Conservation (phyloP, 2,797 vertebrate species). For the Schizopygopsis pylzovi region DNA sequence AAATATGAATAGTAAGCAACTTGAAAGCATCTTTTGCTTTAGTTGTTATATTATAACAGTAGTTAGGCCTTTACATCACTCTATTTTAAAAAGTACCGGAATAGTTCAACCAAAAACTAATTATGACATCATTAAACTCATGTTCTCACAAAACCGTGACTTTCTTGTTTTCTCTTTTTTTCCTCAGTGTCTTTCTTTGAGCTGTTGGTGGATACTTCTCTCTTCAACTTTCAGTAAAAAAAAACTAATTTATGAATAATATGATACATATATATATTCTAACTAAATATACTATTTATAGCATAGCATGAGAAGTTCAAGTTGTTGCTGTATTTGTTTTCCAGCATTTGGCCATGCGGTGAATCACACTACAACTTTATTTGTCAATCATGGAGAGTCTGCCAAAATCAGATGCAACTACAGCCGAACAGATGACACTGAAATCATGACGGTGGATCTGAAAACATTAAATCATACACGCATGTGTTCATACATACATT, state of each 20-base stretch:
- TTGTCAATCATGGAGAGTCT: conserved; percentile 13
- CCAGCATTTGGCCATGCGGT: not conserved
- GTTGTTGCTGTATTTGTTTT: not conserved
- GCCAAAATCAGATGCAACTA: conserved; percentile 34
- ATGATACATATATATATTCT: not conserved
- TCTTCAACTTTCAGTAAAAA: conserved; percentile 21
- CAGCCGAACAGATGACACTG: not conserved
- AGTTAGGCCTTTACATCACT: not conserved
- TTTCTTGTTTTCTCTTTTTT: not conserved
- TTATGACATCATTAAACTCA: not conserved
- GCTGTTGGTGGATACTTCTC: not conserved
- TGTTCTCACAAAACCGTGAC: not conserved
- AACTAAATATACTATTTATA: not conserved
- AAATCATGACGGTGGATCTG: not conserved
- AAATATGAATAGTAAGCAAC: not conserved
- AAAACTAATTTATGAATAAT: not conserved
- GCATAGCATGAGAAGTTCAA: not conserved
- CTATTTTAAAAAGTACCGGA: not conserved
- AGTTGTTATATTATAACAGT: not conserved
- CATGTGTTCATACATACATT: conserved; percentile 14
- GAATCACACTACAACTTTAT: not conserved
- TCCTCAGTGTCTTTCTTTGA: conserved; percentile 10
- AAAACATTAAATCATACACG: not conserved
- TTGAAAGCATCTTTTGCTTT: not conserved
- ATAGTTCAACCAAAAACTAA: not conserved